Conservation (phyloP, 2,888 invertebrate genomes). For the Andrena trimmerana region DNA sequence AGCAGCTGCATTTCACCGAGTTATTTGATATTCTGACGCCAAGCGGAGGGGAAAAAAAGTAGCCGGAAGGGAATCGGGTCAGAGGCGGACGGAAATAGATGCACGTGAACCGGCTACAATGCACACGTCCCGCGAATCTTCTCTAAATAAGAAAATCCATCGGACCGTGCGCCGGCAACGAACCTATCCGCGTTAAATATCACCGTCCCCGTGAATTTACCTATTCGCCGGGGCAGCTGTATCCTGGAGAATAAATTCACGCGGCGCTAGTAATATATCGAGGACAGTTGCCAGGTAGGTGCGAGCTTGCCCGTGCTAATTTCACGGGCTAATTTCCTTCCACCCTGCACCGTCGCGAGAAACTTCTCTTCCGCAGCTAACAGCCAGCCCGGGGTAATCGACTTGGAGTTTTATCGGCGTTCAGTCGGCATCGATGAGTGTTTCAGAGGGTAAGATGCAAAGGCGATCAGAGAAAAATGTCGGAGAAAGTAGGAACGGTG, state of each 20-base stretch:
- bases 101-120: not conserved
- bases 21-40: conserved; percentile 44
- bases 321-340: too few relatives aligned
- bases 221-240: not conserved
- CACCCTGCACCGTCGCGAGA: too few relatives aligned
- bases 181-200: conserved; percentile 6
- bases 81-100: conserved; percentile 6
- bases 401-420: not conserved
- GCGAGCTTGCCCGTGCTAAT: too few relatives aligned
- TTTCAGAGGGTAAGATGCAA: not conserved
- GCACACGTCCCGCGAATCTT: not conserved
- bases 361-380: not conserved
- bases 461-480: not conserved
- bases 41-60: conserved; percentile 3
- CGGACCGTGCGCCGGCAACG: not conserved
- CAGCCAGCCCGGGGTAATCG: not conserved
- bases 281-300: not conserved
- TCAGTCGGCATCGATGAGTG: not conserved
- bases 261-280: not conserved
- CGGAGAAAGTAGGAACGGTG: too few relatives aligned
- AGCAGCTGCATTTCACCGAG: not conserved
- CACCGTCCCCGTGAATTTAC: not conserved
- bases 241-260: not conserved
- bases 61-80: conserved; percentile 38
- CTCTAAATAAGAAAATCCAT: conserved; percentile 14